These are phyloP conservation scores for Sisor rabdophorus DNA, from an alignment of 2,113 vertebrate species.

Conservation along the genomic window DNA sequence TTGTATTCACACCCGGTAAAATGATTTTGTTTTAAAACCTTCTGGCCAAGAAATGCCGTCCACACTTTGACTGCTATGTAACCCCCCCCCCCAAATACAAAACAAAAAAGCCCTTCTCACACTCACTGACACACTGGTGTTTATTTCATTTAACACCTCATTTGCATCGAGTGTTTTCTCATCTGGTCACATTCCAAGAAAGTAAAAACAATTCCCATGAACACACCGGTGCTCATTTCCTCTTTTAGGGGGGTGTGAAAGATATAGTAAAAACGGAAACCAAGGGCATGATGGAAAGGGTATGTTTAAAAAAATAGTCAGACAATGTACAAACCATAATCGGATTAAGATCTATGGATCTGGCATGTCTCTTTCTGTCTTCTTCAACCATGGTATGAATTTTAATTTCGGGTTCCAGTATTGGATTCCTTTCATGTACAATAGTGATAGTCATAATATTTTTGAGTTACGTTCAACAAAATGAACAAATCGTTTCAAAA, in stretches of 20 bases:
- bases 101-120: constrained; percentile 56
- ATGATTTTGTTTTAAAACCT: constrained; percentile 56
- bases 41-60: constrained; percentile 48
- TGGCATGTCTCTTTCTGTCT: no score
- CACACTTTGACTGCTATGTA: constrained; percentile 44
- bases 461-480: no score
- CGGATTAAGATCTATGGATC: no score
- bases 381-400: no score
- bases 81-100: constrained; percentile 53
- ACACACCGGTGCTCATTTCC: constrained; percentile 17
- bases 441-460: no score
- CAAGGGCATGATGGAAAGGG: constrained; percentile 14
- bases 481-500: no score
- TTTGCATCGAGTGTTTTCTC: constrained; percentile 57
- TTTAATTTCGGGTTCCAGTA: no score
- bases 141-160: constrained; percentile 72
- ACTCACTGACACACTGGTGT: constrained; percentile 58
- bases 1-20: constrained; percentile 19
- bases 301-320: background rate
- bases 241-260: constrained; percentile 2
- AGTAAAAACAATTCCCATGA: constrained; percentile 27
- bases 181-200: constrained; percentile 63
- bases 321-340: background rate
- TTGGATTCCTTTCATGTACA: no score
- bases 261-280: background rate